phyloP scores from a whole-genome alignment of 1,140 invertebrate genomes.

The Megathymus violae region DNA sequence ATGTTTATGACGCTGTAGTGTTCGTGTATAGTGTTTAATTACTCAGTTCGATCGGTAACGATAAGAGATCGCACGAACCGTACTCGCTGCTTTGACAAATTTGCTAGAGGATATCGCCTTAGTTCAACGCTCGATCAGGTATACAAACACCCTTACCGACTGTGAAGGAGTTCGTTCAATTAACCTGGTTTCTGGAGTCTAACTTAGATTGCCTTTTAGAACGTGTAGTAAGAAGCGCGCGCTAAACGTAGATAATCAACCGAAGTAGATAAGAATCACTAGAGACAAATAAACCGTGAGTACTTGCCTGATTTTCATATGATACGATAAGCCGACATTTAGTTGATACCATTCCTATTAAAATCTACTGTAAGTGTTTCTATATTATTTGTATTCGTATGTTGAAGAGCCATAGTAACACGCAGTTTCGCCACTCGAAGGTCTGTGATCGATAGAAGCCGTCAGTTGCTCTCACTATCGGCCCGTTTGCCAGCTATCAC shows the following conservation, averaged over 20 bases:
- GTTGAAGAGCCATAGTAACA: too few species aligned
- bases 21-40: not conserved
- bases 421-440: too few species aligned
- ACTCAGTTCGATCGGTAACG: not conserved
- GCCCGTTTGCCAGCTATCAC: too few species aligned
- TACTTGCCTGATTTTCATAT: too few species aligned
- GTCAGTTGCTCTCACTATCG: too few species aligned
- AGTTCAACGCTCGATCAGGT: not conserved
- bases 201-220: constrained; percentile 9
- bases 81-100: not conserved
- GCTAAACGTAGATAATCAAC: not conserved
- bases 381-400: too few species aligned
- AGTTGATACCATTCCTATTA: too few species aligned
- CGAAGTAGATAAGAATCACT: too few species aligned
- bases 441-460: too few species aligned
- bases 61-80: not conserved
- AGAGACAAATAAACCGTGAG: too few species aligned
- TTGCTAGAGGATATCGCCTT: not conserved
- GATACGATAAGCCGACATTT: too few species aligned
- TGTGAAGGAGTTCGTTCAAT: constrained; percentile 2
- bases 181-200: constrained; percentile 6
- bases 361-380: too few species aligned
- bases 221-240: not conserved
- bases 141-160: not conserved
- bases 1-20: not conserved